These are phyloP conservation scores for Eleginops maclovinus DNA, from an alignment of 2,113 vertebrate species.

Conservation along the genomic window DNA sequence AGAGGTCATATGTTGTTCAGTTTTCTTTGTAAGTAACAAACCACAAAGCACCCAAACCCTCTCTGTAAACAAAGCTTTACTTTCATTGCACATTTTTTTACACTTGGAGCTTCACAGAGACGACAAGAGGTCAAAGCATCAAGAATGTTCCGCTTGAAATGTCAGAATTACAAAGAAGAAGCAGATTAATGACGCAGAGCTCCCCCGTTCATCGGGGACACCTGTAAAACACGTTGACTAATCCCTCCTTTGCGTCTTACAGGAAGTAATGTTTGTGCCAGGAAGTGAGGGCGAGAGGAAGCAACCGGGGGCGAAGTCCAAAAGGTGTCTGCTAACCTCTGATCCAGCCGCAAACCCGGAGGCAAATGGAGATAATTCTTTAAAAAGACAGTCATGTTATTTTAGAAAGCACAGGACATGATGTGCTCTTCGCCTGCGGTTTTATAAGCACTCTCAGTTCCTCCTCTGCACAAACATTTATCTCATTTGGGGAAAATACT, in stretches of 20 bases:
- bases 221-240: conserved; percentile 72
- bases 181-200: conserved; percentile 10
- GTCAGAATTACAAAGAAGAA: background rate
- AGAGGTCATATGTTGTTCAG: background rate
- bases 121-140: background rate
- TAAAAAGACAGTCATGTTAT: background rate
- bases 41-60: conserved; percentile 24
- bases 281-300: conserved; percentile 70
- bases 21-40: conserved; percentile 15
- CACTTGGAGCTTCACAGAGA: too few species aligned
- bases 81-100: too few species aligned
- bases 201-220: conserved; percentile 48
- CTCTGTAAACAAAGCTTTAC: background rate
- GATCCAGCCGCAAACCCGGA: conserved; percentile 34
- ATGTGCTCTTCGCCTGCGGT: background rate
- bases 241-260: conserved; percentile 63
- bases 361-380: too few species aligned
- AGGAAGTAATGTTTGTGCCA: conserved; percentile 74
- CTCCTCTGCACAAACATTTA: too few species aligned
- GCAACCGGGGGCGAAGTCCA: conserved; percentile 42
- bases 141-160: background rate
- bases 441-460: background rate
- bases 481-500: too few species aligned
- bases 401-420: conserved; percentile 5
- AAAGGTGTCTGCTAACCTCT: conserved; percentile 75